A percentile compares a stretch with the other conserved stretches of the same genome.
These are phyloP conservation scores for Tanytarsus gracilentus DNA, from an alignment of 2,888 invertebrate genomes.

Conservation along the genomic window DNA sequence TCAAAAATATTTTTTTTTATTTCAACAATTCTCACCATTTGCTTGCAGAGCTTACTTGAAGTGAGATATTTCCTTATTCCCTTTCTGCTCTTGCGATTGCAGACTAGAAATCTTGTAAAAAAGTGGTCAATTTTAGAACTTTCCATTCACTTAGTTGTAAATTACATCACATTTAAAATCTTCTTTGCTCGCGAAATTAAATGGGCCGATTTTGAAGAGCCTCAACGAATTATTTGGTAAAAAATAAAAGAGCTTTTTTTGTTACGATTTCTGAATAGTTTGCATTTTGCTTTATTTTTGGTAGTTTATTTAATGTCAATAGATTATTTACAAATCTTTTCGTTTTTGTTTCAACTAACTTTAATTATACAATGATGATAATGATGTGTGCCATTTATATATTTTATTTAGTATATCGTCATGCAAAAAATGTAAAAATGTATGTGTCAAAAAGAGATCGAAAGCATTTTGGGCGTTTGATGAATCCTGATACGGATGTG, in stretches of 20 bases:
- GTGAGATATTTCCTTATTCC: constrained; percentile 93
- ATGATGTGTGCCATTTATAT: too few species aligned
- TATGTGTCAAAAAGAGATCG: too few species aligned
- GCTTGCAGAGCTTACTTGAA: constrained; percentile 82
- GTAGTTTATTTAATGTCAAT: too few species aligned
- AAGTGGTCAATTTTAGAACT: constrained; percentile 49
- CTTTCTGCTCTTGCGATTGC: constrained; percentile 69
- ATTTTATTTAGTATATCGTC: too few species aligned
- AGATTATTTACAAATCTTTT: too few species aligned
- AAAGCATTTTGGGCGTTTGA: too few species aligned
- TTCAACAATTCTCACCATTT: constrained; percentile 39
- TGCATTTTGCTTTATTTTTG: too few species aligned
- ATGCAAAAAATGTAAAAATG: too few species aligned
- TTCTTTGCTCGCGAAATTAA: constrained; percentile 69
- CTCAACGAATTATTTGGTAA: constrained; percentile 85
- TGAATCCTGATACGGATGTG: too few species aligned
- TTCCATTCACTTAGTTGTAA: constrained; percentile 55
- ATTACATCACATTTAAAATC: constrained; percentile 60
- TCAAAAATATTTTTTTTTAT: constrained; percentile 51
- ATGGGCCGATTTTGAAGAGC: constrained; percentile 63
- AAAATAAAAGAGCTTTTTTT: not conserved
- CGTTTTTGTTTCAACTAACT: too few species aligned
- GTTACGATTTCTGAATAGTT: too few species aligned
- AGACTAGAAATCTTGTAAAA: constrained; percentile 42
- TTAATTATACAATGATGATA: too few species aligned